Evolutionary conservation across 1,140 invertebrate species (phyloP), one percentile per base, ranked within the genome.

Genomic region (Anadara kagoshimensis): DNA sequence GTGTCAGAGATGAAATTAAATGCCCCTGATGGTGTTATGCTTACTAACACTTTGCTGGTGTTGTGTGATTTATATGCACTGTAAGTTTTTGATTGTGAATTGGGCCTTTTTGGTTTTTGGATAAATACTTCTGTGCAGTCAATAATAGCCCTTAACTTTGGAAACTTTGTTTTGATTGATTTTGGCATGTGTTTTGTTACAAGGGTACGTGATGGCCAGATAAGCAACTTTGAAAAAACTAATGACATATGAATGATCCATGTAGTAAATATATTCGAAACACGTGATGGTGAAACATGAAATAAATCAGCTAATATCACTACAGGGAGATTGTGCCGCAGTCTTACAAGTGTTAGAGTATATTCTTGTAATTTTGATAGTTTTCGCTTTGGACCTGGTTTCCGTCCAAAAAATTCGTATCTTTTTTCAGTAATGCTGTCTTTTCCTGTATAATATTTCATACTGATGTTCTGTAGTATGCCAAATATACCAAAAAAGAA

Each of bases 61-160:
- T 65, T 69, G 11, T 77, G 57, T 5, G 36, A 36, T 36, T 77
- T 73, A 61, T 77, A 73, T 2, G 0, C 14, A 3, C 47, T 64
- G 5, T 22, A 78, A 10, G 56, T 69, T 16, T 29, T 22, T 16
- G 26, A 10, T 44, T 62, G 66, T 14, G 59, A 11, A 16, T 26
- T 47, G 22, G 62, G 47, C 36, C 10, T 56, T 7, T 22, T 41
- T 11, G 69, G 69, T 54, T 45, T 44, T 16, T 70, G 14, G 18
- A 73, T 43, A 20, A 63, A 72, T 16, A 66, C 2, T 56, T 61
- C 63, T 12, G 69, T 67, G 43, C 75, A 67, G n/a, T 72, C 69
- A 22, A 71, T 63, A 14, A 76, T 68, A 43, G n/a, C 16, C 18
- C 8, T 54, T n/a, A 7, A 22, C 47, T 54, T 64, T 8, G 61